Conservation (phyloP, 2,113 vertebrate genomes). For the Hippopotamus amphibius region DNA sequence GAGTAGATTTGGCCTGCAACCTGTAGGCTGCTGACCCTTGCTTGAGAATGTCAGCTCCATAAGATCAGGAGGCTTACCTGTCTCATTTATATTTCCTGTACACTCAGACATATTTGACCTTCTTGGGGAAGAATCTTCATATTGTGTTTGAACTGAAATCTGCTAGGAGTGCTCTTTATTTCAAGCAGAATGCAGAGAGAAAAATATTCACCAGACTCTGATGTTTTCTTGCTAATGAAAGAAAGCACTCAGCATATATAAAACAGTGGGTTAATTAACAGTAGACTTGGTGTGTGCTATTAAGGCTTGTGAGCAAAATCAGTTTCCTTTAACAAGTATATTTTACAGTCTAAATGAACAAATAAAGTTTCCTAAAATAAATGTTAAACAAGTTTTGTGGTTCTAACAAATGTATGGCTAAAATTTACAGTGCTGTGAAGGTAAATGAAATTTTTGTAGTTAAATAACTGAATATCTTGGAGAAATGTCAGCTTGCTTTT, state of each 20-base stretch:
- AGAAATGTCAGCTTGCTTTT: background rate
- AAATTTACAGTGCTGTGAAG: background rate
- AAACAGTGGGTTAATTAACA: conserved; percentile 6
- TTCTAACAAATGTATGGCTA: background rate
- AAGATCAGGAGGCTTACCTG: background rate
- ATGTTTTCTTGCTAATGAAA: conserved; percentile 11
- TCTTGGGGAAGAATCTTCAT: background rate
- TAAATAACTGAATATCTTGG: background rate
- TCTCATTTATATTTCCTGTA: conserved; percentile 1
- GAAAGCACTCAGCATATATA: background rate
- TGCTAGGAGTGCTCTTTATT: background rate
- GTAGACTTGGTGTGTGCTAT: background rate
- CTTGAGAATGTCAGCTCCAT: background rate
- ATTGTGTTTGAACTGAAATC: background rate
- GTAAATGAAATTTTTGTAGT: background rate
- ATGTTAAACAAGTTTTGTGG: conserved; percentile 27
- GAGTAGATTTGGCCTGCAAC: background rate
- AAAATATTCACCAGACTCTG: conserved; percentile 18
- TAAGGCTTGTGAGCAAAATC: conserved; percentile 47
- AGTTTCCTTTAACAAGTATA: conserved; percentile 45
- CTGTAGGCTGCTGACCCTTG: background rate
- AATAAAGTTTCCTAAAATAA: conserved; percentile 55
- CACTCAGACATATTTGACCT: conserved; percentile 8
- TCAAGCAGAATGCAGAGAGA: background rate
- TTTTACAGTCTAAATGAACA: conserved; percentile 26